Base-by-base conservation (phyloP, 2,113 vertebrate genomes). In the Prionailurus bengalensis region DNA sequence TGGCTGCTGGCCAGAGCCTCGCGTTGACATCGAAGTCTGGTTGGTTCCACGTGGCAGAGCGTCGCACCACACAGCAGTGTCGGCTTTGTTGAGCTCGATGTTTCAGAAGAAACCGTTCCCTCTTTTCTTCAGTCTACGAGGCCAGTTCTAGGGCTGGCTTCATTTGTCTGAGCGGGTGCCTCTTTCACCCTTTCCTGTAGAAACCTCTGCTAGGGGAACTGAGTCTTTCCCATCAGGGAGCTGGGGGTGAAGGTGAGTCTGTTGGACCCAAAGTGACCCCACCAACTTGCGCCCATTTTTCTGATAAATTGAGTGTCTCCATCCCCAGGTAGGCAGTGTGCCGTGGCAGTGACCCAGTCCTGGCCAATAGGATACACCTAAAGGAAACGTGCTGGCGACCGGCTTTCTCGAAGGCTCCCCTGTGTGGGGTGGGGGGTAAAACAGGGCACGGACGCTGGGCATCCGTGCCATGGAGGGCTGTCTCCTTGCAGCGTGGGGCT, bases 331-430 rank as follows among this genome's bases (percentile, higher is more conserved):
- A 94, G 98, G 98, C 98, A 94, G 33, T 91, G 76, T 96, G 98
- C 98, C 93, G 21, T 89, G 84, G 85, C 89, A 71, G 0, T 89
- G 94, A 89, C 94, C 95, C 58, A 42, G 17, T 91, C 87, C 97
- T 97, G 94, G 96, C 98, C 98, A 97, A 98, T 98, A 98, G 99
- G 98, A 98, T 98, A 39, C 96, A 88, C 80, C 96, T 93, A 94
- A 98, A 98, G 98, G 99, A 98, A 98, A 89, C 36, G 65, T 58
- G 68, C 92, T 98, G 94, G 85, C 70, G 94, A 96, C 39, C 17
- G 33, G 76, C 89, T 96, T 98, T 98, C 98, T 98, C 94, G 95
- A 84, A 97, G 97, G 97, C 96, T 93, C 95, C 96, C 42, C 27
- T 70, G 45, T 94, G 23, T 12, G 5, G 31, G 36, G 9, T 51